Conservation (phyloP, 2,113 vertebrate species). For the Phodopus roborovskii region DNA sequence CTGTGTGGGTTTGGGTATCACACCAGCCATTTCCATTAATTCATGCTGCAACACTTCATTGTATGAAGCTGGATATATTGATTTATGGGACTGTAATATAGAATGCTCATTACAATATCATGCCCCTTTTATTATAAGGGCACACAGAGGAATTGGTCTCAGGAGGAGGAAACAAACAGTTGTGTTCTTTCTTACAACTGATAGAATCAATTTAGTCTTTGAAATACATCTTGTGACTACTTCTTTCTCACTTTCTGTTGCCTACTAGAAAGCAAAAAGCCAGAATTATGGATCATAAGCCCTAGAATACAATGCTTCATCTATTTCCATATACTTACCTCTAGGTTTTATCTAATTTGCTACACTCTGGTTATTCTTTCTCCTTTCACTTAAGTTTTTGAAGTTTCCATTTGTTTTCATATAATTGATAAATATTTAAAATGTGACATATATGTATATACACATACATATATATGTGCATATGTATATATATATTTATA, state of each 20-base stretch:
- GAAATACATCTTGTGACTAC: background rate
- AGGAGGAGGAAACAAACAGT: constrained; percentile 24
- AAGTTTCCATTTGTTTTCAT: constrained; percentile 20
- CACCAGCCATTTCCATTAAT: background rate
- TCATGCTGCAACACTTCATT: background rate
- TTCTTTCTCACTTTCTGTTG: constrained; percentile 41
- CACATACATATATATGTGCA: background rate
- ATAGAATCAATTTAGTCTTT: constrained; percentile 13
- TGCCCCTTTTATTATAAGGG: constrained; percentile 39
- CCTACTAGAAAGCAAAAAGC: background rate
- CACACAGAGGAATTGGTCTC: constrained; percentile 18
- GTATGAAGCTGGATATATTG: constrained; percentile 25
- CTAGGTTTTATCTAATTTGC: background rate
- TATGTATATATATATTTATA: too few species aligned
- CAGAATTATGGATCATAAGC: background rate
- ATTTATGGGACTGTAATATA: constrained; percentile 32
- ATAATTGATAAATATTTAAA: constrained; percentile 21
- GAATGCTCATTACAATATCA: constrained; percentile 33
- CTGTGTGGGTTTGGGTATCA: background rate
- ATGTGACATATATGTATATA: too few species aligned
- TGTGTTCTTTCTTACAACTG: constrained; percentile 15
- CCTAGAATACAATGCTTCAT: background rate
- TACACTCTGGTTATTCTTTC: constrained; percentile 22
- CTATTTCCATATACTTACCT: background rate
- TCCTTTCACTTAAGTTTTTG: constrained; percentile 29